Conservation (phyloP, 2,888 invertebrate species). For the Mythimna ferrago region DNA sequence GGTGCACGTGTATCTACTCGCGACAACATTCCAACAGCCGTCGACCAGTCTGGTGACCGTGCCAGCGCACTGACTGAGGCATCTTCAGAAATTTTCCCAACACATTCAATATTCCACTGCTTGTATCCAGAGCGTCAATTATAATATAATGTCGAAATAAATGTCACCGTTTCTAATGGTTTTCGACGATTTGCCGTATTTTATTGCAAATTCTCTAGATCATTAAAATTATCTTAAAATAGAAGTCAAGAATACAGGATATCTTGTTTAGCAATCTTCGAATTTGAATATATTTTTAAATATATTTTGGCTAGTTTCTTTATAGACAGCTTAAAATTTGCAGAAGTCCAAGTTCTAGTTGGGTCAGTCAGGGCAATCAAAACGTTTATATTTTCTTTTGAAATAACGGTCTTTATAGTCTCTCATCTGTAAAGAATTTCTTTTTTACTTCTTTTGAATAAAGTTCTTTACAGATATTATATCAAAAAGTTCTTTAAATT, state of each 20-base stretch:
- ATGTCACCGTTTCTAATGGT: constrained; percentile 63
- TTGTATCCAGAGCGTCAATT: constrained; percentile 54
- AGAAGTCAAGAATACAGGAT: constrained; percentile 40
- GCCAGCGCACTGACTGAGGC: constrained; percentile 12
- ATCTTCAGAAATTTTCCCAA: constrained; percentile 49
- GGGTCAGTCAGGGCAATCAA: not conserved
- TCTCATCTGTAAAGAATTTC: no score
- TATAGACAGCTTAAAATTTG: not conserved
- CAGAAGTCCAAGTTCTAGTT: constrained; percentile 36
- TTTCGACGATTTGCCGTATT: constrained; percentile 59
- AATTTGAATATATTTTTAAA: constrained; percentile 58
- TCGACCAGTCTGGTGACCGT: constrained; percentile 49
- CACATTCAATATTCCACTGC: constrained; percentile 42
- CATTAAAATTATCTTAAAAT: constrained; percentile 61
- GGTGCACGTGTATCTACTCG: constrained; percentile 7
- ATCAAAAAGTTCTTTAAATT: no score
- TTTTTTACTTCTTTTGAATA: no score
- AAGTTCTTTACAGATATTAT: no score
- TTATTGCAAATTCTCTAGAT: constrained; percentile 65
- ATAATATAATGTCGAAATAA: constrained; percentile 60
- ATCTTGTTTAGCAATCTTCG: constrained; percentile 61
- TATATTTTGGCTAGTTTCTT: constrained; percentile 24
- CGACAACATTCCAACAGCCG: constrained; percentile 44
- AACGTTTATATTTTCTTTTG: not conserved
- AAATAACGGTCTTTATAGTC: no score